Percentiles rank a stretch among this genome's conserved stretches.
Evolutionary conservation across 2,113 vertebrate species (phyloP).

Genomic region (Dunckerocampus dactyliophorus): DNA sequence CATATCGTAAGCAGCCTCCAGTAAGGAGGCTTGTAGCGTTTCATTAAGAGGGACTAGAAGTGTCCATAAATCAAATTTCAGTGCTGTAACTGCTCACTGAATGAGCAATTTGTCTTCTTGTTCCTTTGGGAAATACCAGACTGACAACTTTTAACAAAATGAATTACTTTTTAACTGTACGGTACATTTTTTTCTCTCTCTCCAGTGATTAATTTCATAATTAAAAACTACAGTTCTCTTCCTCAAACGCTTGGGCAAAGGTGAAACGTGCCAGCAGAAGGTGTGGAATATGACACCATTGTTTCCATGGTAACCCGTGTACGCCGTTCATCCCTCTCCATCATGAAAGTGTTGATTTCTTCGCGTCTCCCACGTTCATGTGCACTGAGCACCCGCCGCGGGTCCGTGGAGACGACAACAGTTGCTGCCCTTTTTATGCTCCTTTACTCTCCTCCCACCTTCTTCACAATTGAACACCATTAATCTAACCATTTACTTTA

Average conservation of each 20-base stretch:
- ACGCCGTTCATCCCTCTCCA: neutral
- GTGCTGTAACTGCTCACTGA: slow-evolving; percentile 5
- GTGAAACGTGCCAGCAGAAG: slow-evolving; percentile 2
- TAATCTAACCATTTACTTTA: slow-evolving; percentile 70
- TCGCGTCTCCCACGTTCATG: neutral
- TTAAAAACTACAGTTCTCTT: slow-evolving; percentile 12
- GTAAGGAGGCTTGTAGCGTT: slow-evolving; percentile 11
- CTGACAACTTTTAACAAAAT: slow-evolving; percentile 11
- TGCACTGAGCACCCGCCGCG: neutral
- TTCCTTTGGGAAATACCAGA: slow-evolving; percentile 27
- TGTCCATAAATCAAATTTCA: slow-evolving; percentile 30
- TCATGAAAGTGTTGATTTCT: neutral
- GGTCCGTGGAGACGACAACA: neutral
- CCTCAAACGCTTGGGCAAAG: slow-evolving; percentile 4
- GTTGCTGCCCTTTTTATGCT: slow-evolving; percentile 47
- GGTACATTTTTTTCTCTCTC: neutral
- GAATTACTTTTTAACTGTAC: slow-evolving; percentile 11
- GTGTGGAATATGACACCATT: slow-evolving; percentile 3
- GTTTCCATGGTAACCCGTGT: slow-evolving; percentile 48
- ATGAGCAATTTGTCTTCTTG: slow-evolving; percentile 21
- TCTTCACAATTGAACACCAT: slow-evolving; percentile 56
- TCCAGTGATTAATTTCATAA: slow-evolving; percentile 1
- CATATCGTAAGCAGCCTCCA: slow-evolving; percentile 5
- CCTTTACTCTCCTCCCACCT: slow-evolving; percentile 32
- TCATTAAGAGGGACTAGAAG: slow-evolving; percentile 9